A percentile compares a stretch with the other conserved stretches of the same genome.
Conservation (phyloP, 2,888 invertebrate species). For the Cosmia pyralina region DNA sequence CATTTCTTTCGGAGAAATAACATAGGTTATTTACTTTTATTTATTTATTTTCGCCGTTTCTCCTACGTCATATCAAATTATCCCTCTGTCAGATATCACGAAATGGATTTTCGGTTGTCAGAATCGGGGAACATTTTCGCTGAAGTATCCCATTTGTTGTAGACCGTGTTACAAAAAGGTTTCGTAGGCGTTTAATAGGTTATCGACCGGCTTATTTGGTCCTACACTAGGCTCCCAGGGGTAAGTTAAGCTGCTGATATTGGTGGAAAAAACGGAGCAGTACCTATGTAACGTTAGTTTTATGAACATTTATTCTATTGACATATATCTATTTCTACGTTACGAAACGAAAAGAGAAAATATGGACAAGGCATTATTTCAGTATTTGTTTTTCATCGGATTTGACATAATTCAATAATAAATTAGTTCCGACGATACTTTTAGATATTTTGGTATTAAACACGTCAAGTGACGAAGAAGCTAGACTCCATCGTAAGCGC, state of each 20-base stretch:
- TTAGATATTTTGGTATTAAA: background rate
- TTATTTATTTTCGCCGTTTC: constrained; percentile 67
- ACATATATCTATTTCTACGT: constrained; percentile 19
- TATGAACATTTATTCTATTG: constrained; percentile 24
- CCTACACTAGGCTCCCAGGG: constrained; percentile 38
- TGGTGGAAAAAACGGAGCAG: constrained; percentile 16
- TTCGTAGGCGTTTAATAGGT: constrained; percentile 63
- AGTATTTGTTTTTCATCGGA: background rate
- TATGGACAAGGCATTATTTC: background rate
- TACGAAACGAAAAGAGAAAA: background rate
- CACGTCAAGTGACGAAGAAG: background rate
- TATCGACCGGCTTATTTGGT: constrained; percentile 64
- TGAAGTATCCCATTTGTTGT: constrained; percentile 63
- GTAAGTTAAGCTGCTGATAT: constrained; percentile 43
- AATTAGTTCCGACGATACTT: background rate
- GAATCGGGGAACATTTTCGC: constrained; percentile 58
- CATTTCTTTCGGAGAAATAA: constrained; percentile 36
- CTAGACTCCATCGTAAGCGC: background rate
- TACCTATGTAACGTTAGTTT: constrained; percentile 26
- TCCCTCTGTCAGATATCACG: constrained; percentile 75
- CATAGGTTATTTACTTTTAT: constrained; percentile 53
- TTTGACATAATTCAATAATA: background rate
- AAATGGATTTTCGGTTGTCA: constrained; percentile 78
- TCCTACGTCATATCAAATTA: constrained; percentile 74
- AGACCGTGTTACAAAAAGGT: constrained; percentile 62